Conservation (phyloP, 23 tunicate species). For the Ascidia mentula region DNA sequence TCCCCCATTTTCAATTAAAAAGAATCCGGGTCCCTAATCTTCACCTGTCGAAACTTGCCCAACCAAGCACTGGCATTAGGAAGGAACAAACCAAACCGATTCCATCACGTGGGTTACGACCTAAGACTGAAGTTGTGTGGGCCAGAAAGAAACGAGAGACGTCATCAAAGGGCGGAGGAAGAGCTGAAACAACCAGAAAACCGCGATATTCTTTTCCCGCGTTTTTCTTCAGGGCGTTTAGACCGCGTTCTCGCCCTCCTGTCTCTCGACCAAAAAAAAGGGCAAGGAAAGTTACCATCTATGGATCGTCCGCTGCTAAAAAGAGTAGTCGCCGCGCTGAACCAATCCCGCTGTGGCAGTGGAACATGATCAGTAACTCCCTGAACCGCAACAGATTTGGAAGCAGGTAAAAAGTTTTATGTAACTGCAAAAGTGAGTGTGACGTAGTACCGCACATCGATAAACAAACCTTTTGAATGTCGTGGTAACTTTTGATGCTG, state of each 20-base stretch:
- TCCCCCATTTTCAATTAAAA: neutral
- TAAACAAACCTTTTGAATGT: too few relatives aligned
- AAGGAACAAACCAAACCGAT: neutral
- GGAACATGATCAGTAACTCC: constrained; percentile 13
- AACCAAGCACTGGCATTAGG: constrained; percentile 17
- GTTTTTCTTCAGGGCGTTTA: neutral
- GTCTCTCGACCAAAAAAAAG: neutral
- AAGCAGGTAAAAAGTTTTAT: neutral
- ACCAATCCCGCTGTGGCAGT: neutral
- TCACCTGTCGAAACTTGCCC: neutral
- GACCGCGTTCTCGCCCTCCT: neutral
- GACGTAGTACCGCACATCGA: too few relatives aligned
- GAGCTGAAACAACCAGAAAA: neutral
- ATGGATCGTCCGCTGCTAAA: neutral
- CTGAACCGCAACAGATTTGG: neutral
- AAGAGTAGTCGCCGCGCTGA: neutral
- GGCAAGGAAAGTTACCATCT: neutral
- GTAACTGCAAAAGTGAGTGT: too few relatives aligned
- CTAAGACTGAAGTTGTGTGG: neutral
- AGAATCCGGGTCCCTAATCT: constrained; percentile 24
- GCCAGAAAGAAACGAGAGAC: neutral
- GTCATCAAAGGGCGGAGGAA: neutral
- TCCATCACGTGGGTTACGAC: neutral
- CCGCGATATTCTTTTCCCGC: neutral
- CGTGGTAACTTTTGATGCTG: too few relatives aligned